Percentiles rank a stretch among this genome's conserved stretches.
phyloP scores from a whole-genome alignment of 2,113 vertebrate species.

The Amphiprion ocellaris region DNA sequence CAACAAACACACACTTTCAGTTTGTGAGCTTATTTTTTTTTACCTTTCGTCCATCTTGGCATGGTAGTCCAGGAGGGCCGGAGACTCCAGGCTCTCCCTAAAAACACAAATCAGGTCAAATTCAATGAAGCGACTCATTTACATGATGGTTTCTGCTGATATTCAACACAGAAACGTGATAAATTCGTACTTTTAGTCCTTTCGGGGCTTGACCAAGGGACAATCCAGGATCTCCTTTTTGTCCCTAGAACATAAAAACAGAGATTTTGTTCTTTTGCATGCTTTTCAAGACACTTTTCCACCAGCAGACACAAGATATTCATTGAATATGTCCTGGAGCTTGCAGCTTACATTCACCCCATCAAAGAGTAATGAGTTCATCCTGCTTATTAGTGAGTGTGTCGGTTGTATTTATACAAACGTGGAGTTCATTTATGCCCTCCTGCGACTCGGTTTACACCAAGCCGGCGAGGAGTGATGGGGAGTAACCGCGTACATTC shows the following conservation, averaged over 20 bases:
- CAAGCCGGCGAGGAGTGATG: constrained; percentile 53
- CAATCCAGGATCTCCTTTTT: constrained; percentile 93
- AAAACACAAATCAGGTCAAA: constrained; percentile 38
- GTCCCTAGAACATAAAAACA: constrained; percentile 88
- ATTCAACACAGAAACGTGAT: not conserved
- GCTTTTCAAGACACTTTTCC: not conserved
- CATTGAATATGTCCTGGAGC: constrained; percentile 6
- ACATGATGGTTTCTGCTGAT: not conserved
- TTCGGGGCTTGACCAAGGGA: constrained; percentile 90
- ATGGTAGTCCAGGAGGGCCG: constrained; percentile 88
- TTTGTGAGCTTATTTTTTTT: constrained; percentile 9
- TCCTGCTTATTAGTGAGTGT: constrained; percentile 29
- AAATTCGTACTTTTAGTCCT: constrained; percentile 90
- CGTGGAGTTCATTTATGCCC: constrained; percentile 68
- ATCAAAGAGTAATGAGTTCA: constrained; percentile 54
- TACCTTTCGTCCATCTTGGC: constrained; percentile 93
- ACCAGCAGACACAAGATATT: not conserved
- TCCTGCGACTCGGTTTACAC: constrained; percentile 75
- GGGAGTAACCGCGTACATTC: constrained; percentile 74
- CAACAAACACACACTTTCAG: constrained; percentile 26
- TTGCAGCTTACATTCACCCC: constrained; percentile 27
- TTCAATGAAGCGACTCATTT: not conserved
- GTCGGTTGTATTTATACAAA: constrained; percentile 73
- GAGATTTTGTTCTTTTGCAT: not conserved
- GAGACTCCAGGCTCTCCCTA: constrained; percentile 89